Evolutionary conservation across 92 coral and sea anemone genomes (phyloP).

Genomic region (Anthopleura xanthogrammica): DNA sequence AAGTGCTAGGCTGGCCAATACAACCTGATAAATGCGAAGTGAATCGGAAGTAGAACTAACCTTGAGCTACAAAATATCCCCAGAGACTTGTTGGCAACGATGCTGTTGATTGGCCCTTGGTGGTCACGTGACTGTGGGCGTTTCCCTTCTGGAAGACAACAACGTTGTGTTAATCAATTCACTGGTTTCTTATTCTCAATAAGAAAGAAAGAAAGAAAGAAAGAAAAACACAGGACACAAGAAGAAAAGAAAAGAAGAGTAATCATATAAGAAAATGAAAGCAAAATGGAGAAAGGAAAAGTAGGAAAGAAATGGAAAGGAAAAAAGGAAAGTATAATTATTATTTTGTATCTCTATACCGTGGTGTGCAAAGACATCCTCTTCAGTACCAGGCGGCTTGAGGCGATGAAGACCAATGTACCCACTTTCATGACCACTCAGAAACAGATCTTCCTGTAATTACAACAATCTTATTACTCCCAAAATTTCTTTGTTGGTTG

Average conservation of each 20-base stretch:
- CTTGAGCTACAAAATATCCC: constrained; percentile 89
- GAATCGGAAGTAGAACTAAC: constrained; percentile 19
- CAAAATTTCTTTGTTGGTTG: too few species aligned
- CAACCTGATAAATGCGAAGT: too few species aligned
- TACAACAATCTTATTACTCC: background rate
- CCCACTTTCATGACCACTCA: constrained; percentile 85
- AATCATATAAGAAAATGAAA: background rate
- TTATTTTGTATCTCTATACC: constrained; percentile 25
- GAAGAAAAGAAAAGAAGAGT: background rate
- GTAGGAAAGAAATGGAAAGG: background rate
- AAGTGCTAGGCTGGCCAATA: too few species aligned
- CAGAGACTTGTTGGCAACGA: constrained; percentile 64
- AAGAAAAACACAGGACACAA: background rate
- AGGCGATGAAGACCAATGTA: constrained; percentile 58
- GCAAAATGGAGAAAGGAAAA: background rate
- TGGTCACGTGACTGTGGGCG: constrained; percentile 71
- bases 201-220: too few species aligned
- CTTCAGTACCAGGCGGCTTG: constrained; percentile 22
- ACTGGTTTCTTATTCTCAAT: constrained; percentile 11
- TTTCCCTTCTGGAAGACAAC: constrained; percentile 24
- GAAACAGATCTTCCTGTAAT: constrained; percentile 58
- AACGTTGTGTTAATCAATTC: background rate
- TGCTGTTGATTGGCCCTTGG: constrained; percentile 66
- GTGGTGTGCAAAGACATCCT: background rate
- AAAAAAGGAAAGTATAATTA: background rate